A percentile compares a stretch with the other conserved stretches of the same genome.
phyloP scores from a whole-genome alignment of 2,888 invertebrate genomes.

The Philaethria dido region DNA sequence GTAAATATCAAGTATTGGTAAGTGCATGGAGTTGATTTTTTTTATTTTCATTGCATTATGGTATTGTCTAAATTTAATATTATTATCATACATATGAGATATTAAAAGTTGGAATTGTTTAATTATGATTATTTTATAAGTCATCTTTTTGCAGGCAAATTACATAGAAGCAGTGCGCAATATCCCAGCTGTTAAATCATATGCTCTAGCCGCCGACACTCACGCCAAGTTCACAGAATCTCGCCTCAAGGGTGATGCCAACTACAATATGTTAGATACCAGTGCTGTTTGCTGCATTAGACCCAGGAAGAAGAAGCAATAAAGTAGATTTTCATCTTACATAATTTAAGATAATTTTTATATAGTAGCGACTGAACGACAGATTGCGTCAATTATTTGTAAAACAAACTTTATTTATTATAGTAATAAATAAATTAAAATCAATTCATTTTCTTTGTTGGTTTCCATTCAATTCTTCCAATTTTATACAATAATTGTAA shows the following conservation, averaged over 20 bases:
- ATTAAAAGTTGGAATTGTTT: too few species aligned
- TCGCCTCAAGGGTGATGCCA: conserved; percentile 14
- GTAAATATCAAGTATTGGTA: conserved; percentile 8
- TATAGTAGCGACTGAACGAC: background rate
- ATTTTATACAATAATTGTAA: too few species aligned
- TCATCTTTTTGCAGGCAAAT: conserved; percentile 4
- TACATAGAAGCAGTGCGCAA: conserved; percentile 7
- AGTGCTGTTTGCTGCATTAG: conserved; percentile 14
- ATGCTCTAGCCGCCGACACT: conserved; percentile 1
- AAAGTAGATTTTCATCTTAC: background rate
- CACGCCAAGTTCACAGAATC: conserved; percentile 16
- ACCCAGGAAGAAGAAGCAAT: conserved; percentile 18
- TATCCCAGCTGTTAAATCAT: conserved; percentile 1
- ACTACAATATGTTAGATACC: conserved; percentile 13
- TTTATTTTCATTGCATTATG: too few species aligned
- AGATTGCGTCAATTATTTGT: background rate
- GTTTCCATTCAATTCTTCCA: too few species aligned
- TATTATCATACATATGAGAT: too few species aligned
- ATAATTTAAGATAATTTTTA: background rate
- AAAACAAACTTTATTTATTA: background rate
- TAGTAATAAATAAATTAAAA: background rate
- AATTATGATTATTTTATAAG: background rate
- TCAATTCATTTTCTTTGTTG: background rate
- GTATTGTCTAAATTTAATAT: too few species aligned
- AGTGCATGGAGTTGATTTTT: background rate